phyloP scores from a whole-genome alignment of 2,888 invertebrate species.

The Antheraea yamamai region DNA sequence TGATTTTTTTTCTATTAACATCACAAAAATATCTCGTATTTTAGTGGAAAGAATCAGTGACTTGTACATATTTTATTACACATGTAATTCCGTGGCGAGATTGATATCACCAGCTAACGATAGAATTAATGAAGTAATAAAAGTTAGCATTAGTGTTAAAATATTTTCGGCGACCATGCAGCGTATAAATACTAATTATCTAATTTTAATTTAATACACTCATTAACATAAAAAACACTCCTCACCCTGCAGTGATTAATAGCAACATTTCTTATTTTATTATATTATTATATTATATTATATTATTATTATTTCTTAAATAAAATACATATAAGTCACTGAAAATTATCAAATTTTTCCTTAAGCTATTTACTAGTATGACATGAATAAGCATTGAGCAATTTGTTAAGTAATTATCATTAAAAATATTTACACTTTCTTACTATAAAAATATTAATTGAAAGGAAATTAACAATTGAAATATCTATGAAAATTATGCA shows the following conservation, averaged over 20 bases:
- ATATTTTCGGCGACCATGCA: no score
- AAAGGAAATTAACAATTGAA: not conserved
- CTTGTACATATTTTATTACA: not conserved
- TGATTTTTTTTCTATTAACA: not conserved
- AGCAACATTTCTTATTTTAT: no score
- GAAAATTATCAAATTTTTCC: constrained; percentile 5
- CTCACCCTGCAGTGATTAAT: no score
- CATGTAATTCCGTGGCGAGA: not conserved
- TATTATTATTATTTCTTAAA: no score
- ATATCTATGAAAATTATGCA: not conserved
- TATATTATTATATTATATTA: no score
- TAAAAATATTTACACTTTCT: constrained; percentile 20
- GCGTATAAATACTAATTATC: no score
- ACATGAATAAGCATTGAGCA: constrained; percentile 58
- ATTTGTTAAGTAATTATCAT: constrained; percentile 35
- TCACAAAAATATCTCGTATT: not conserved
- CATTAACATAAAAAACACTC: no score
- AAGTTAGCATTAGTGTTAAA: no score
- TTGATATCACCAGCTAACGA: not conserved
- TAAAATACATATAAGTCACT: not conserved
- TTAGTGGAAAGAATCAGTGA: not conserved
- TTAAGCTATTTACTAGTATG: constrained; percentile 36
- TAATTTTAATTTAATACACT: no score
- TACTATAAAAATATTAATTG: not conserved
- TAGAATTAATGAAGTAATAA: not conserved